Evolutionary conservation across 2,113 vertebrate species (phyloP).

Genomic region (Carollia perspicillata): DNA sequence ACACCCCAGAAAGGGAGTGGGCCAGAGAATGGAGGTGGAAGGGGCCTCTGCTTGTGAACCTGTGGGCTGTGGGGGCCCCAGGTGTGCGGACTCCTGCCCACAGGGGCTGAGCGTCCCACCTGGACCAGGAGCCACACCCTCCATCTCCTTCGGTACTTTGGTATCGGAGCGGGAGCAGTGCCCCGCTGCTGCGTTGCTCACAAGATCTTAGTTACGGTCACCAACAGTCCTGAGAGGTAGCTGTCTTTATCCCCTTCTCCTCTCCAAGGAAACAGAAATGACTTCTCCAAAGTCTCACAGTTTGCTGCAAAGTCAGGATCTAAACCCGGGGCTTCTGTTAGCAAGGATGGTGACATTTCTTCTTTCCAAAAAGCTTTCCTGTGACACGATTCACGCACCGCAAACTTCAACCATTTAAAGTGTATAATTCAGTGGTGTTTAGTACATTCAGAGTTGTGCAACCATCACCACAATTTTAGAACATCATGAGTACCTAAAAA

Average conservation of each 20-base stretch:
- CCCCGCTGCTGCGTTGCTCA: background rate
- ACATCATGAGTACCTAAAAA: background rate
- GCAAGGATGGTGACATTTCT: background rate
- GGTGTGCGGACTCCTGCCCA: too few species aligned
- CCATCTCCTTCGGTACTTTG: background rate
- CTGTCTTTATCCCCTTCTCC: background rate
- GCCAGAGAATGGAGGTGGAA: background rate
- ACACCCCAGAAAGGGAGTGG: background rate
- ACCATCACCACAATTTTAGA: background rate
- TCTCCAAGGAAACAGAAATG: background rate
- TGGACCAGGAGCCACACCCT: fast-evolving
- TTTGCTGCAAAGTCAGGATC: background rate
- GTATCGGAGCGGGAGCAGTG: fast-evolving
- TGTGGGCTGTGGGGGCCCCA: background rate
- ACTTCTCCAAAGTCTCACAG: background rate
- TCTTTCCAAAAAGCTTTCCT: background rate
- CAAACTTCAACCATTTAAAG: background rate
- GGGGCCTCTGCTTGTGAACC: fast-evolving
- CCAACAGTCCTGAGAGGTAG: background rate
- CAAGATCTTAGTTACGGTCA: background rate
- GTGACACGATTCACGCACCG: background rate
- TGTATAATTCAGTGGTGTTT: background rate
- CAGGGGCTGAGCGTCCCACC: fast-evolving
- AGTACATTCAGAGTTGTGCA: background rate
- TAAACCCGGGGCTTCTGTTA: background rate